These are phyloP conservation scores for Alsophila aescularia DNA, from an alignment of 2,888 invertebrate genomes.

Conservation along the genomic window DNA sequence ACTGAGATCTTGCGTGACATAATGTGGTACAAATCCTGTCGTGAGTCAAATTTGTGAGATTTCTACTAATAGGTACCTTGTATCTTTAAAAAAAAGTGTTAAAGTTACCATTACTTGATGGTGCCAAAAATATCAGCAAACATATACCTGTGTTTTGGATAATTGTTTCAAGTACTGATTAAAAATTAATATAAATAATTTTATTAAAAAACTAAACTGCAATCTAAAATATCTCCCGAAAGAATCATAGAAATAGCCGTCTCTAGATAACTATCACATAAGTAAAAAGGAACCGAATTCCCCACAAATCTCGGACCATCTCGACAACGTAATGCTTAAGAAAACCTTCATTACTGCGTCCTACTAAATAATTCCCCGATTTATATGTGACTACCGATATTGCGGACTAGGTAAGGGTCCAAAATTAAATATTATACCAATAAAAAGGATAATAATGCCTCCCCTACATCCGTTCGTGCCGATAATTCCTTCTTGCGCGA, in stretches of 20 bases:
- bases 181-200: too few relatives aligned
- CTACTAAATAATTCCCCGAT: slow-evolving; percentile 73
- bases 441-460: slow-evolving; percentile 82
- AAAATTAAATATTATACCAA: slow-evolving; percentile 85
- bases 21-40: too few relatives aligned
- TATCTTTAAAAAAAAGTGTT: too few relatives aligned
- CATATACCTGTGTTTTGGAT: too few relatives aligned
- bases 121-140: too few relatives aligned
- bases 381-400: slow-evolving; percentile 71
- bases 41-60: too few relatives aligned
- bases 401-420: slow-evolving; percentile 67
- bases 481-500: slow-evolving; percentile 74
- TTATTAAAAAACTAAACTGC: too few relatives aligned
- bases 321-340: slow-evolving; percentile 35
- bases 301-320: slow-evolving; percentile 26
- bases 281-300: slow-evolving; percentile 24
- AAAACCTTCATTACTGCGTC: slow-evolving; percentile 41
- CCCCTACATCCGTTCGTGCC: slow-evolving; percentile 73
- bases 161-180: too few relatives aligned
- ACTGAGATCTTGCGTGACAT: too few relatives aligned
- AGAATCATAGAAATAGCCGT: background rate
- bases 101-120: too few relatives aligned
- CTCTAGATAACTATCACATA: slow-evolving; percentile 28
- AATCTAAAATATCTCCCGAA: background rate
- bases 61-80: too few relatives aligned